phyloP scores from a whole-genome alignment of 2,797 vertebrate genomes.

The Sternotherus odoratus region DNA sequence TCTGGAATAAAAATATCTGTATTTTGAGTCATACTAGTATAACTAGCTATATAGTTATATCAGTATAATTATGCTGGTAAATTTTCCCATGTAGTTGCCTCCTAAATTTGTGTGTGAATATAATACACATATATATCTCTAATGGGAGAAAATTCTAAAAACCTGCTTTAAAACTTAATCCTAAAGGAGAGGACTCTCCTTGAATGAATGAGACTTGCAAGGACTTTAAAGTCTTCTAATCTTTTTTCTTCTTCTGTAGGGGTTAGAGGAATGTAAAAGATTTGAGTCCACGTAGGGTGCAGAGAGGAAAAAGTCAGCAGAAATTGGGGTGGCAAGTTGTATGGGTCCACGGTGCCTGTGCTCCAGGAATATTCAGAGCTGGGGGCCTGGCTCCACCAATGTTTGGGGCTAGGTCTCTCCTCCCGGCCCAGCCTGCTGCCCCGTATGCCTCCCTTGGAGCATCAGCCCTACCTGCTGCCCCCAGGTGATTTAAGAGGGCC shows the following conservation, averaged over 20 bases:
- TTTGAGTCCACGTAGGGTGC: background rate
- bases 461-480: too few relatives aligned
- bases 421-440: too few relatives aligned
- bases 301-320: background rate
- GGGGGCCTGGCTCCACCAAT: too few relatives aligned
- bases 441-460: too few relatives aligned
- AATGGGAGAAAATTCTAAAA: background rate
- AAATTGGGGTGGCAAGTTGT: background rate
- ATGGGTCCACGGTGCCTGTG: too few relatives aligned
- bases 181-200: background rate
- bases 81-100: background rate
- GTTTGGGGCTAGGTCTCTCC: too few relatives aligned
- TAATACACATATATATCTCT: background rate
- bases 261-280: background rate
- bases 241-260: background rate
- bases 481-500: too few relatives aligned
- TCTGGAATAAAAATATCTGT: background rate
- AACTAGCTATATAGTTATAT: background rate
- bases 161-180: background rate
- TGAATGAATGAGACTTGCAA: background rate
- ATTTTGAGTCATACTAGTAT: background rate
- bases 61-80: background rate
- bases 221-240: background rate
- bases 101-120: too few relatives aligned
- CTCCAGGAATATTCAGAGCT: too few relatives aligned